A percentile compares a stretch with the other conserved stretches of the same genome.
phyloP scores from a whole-genome alignment of 1,140 invertebrate genomes.

The Drosophila nannoptera region DNA sequence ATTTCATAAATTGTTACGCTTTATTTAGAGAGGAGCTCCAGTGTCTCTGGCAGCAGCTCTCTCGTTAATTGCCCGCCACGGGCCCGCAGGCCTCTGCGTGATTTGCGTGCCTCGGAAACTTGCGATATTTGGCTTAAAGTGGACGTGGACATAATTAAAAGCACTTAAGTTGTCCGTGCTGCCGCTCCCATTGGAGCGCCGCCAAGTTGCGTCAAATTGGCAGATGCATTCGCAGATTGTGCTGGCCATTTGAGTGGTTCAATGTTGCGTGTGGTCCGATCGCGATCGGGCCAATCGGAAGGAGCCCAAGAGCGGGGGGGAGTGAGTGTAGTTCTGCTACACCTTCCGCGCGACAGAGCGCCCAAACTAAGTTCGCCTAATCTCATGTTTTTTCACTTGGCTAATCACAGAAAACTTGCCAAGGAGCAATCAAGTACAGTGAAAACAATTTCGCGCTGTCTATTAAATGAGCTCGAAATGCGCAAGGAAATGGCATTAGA shows the following conservation, averaged over 20 bases:
- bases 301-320: background rate
- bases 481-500: slow-evolving; percentile 65
- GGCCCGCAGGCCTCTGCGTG: slow-evolving; percentile 13
- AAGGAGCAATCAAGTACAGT: slow-evolving; percentile 39
- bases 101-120: slow-evolving; percentile 69
- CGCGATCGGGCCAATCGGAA: slow-evolving; percentile 37
- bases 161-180: slow-evolving; percentile 61
- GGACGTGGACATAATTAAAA: slow-evolving; percentile 72
- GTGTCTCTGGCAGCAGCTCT: slow-evolving; percentile 9
- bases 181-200: slow-evolving; percentile 45
- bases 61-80: slow-evolving; percentile 45
- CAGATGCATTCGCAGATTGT: slow-evolving; percentile 40
- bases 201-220: slow-evolving; percentile 70
- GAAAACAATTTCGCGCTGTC: slow-evolving; percentile 66
- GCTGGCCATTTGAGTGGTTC: slow-evolving; percentile 32
- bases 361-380: slow-evolving; percentile 49
- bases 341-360: background rate
- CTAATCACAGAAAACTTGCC: slow-evolving; percentile 60
- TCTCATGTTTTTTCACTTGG: slow-evolving; percentile 74
- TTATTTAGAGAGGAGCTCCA: slow-evolving; percentile 64
- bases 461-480: slow-evolving; percentile 70
- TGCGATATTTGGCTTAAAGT: slow-evolving; percentile 71
- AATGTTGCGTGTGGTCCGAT: slow-evolving; percentile 18
- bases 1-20: slow-evolving; percentile 76
- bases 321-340: background rate